Evolutionary conservation across 2,797 vertebrate species (phyloP), one percentile per base, ranked within the genome.

Genomic region (Lagodon rhomboides): DNA sequence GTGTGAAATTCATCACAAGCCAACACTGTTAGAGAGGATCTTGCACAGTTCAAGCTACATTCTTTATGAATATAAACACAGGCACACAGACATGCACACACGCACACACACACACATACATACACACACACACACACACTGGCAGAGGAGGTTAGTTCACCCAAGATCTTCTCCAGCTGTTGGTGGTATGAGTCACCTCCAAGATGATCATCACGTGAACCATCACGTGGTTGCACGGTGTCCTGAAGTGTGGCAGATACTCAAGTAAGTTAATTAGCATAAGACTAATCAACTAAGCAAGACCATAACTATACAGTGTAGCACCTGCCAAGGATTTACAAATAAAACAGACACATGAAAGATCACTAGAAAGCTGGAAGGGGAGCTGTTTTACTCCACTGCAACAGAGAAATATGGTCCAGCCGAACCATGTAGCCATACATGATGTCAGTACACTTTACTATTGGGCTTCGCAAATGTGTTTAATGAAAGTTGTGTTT

Each of bases 1-100:
- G 38, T 53, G 59, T 71, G 75, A 77, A 77, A 65, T 71, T 71
- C 53, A 58, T 58, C 43, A 44, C 15, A 34, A 38, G 23, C n/a
- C 17, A 8, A 54, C 62, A 51, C 15, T 22, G 25, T 12, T 47
- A 15, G 30, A 64, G 22, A 18, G 43, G 53, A 50, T 23, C 60
- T 58, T 15, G 10, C 59, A 60, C 25, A 46, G 62, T 54, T 79
- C 69, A 67, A 72, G 54, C 76, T 44, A 25, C 43, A 17, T 43
- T 44, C 68, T 68, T 43, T 13, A 23, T 70, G 56, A 69, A 43
- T 50, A 27, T 4, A 3, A 34, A 51, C 53, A 58, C 53, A 65
- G 13, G 18, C 30, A 72, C 30, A 51, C 47, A 51, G 18, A 53
- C 25, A 16, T 0, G 4, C 34, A 2, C 34, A 34, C 30, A 34